Base-by-base conservation (phyloP, 2,797 vertebrate genomes). In the Podarcis siculus region DNA sequence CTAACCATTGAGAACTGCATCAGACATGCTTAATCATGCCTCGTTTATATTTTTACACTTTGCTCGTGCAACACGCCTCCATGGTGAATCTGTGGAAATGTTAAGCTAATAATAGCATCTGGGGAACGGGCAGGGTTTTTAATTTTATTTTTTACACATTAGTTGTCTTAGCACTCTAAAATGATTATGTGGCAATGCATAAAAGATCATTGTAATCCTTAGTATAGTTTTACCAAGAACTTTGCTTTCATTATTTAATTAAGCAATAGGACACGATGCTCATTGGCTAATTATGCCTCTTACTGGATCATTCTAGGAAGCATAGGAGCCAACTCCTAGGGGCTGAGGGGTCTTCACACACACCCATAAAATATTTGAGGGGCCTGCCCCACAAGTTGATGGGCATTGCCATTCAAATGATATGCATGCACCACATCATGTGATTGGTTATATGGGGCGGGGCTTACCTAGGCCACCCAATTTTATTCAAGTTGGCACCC, bases 181-280 rank as follows among this genome's bases (percentile, higher is more conserved):
- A 92, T 79, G 85, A 95, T 93, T 93, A 90, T 39, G 42, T 89
- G 93, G 90, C 92, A 85, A 83, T 90, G 90, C 55, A 78, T 80
- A n/a, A 78, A 90, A 90, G 86, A 93, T 94, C 93, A 93, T 87
- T 91, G 90, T 94, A 92, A 89, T 93, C 92, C 94, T 93, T 94
- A 19, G 90, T 89, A 92, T 93, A 90, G 91, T 93, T 94, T 91
- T 95, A 94, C 89, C 89, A 13, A 69, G 25, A 87, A 88, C 35
- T 90, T 94, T 95, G 88, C 92, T 95, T 94, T 85, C 88, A 87
- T 92, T 94, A 94, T 93, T 95, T 95, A 94, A 95, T 95, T 94
- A 95, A 93, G 85, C 80, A 85, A 27, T 92, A 94, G 90, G 90
- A 89, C 77, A 83, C 89, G 93, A 90, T 90, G 93, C 88, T 89